Evolutionary conservation across 2,888 invertebrate genomes (phyloP), one percentile per base, ranked within the genome.

Genomic region (Papilio protenor): DNA sequence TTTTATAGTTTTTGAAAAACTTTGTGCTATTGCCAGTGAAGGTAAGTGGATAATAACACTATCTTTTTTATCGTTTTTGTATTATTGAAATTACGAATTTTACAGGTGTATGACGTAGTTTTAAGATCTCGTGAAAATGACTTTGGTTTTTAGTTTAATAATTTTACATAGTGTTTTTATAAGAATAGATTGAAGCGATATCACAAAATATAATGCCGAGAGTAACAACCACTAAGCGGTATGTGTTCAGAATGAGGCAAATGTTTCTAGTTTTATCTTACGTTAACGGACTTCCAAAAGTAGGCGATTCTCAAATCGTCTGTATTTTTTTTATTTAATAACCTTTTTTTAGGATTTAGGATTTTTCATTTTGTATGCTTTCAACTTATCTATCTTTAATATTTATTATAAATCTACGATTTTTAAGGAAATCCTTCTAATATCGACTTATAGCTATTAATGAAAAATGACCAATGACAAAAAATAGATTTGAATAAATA

Each of bases 1-100:
- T 82, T 80, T 86, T 79, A 86, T 90, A 91, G 91, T 90, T 87
- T 87, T 90, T 90, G 86, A 89, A 89, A 85, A 90, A 89, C 86
- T 87, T 90, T 81, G 86, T 88, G 86, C 87, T 85, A 85, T 86
- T 79, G 89, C 91, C 79, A 93, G 93, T 87, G 89, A 86, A 90
- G 92, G 93, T 93, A 88, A 89, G 81, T 77, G 69, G 16, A 55
- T 55, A 55, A 6, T 12, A 18, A 21, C 4, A 59, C 21, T 11
- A 57, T 10, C 27, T 4, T 55, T 55, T 55, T 10, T 52, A 52
- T 18, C 5, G 6, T 5, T 16, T 52, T 27, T 27, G 27, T 27
- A 27, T 27, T 27, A 27, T 27, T 16, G 18, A 18, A 52, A 52
- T 16, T 55, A 6, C n/a, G n/a, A 55, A 55, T 18, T 52, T 55